Evolutionary conservation across 2,797 vertebrate species (phyloP).

Genomic region (Ataeniobius toweri): DNA sequence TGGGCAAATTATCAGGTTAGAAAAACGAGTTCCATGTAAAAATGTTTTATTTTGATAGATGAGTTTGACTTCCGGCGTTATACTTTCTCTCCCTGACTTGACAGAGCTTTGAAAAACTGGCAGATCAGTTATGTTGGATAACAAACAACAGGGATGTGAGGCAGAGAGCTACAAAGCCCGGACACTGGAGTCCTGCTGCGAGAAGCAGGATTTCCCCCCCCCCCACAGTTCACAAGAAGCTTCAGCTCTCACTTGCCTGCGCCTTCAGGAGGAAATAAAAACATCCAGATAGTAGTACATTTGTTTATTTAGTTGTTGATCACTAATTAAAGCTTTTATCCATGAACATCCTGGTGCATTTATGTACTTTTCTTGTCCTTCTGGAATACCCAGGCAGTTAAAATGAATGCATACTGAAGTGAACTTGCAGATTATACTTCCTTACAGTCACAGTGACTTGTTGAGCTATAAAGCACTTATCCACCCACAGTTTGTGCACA

Average conservation of each 20-base stretch:
- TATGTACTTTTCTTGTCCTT: not conserved
- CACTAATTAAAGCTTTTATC: not conserved
- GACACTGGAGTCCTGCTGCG: slow-evolving; percentile 45
- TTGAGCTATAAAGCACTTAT: not conserved
- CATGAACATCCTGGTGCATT: not conserved
- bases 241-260: not conserved
- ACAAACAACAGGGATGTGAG: slow-evolving; percentile 19
- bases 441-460: not conserved
- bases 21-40: too few relatives aligned
- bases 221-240: slow-evolving; percentile 10
- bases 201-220: slow-evolving; percentile 14
- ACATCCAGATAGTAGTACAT: not conserved
- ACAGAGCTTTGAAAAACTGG: slow-evolving; percentile 39
- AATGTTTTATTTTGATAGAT: slow-evolving; percentile 27
- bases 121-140: slow-evolving; percentile 16
- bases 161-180: slow-evolving; percentile 54
- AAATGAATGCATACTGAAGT: not conserved
- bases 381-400: not conserved
- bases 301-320: not conserved
- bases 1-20: not conserved
- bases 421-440: not conserved
- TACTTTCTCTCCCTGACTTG: slow-evolving; percentile 5
- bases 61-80: not conserved
- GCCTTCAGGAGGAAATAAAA: not conserved
- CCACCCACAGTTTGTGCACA: not conserved